Evolutionary conservation across 2,113 vertebrate genomes (phyloP).

Genomic region (Silurus meridionalis): DNA sequence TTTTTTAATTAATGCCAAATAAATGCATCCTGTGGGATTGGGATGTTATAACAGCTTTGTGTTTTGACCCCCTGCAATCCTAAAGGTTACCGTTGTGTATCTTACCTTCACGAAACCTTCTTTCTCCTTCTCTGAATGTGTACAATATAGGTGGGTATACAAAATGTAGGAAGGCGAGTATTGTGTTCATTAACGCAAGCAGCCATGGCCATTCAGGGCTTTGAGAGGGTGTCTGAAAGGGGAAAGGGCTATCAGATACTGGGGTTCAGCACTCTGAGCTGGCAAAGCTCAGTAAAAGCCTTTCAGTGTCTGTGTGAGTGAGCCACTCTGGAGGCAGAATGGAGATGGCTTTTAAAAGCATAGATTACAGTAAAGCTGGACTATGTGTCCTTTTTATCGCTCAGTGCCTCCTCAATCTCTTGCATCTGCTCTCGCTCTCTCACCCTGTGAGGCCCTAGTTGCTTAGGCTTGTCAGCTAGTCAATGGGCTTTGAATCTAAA

Average conservation of each 20-base stretch:
- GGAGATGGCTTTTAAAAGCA: constrained; percentile 66
- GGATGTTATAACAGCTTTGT: neutral
- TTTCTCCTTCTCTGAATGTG: constrained; percentile 33
- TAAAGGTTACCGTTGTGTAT: constrained; percentile 26
- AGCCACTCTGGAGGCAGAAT: constrained; percentile 57
- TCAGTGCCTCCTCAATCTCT: constrained; percentile 60
- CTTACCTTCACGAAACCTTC: constrained; percentile 43
- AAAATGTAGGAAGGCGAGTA: constrained; percentile 35
- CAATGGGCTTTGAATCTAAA: constrained; percentile 68
- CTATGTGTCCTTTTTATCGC: constrained; percentile 63
- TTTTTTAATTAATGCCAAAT: neutral
- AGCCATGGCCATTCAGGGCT: constrained; percentile 58
- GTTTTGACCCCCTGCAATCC: neutral
- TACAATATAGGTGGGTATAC: constrained; percentile 47
- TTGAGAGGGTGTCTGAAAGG: constrained; percentile 67
- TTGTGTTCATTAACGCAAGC: constrained; percentile 50
- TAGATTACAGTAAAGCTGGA: constrained; percentile 66
- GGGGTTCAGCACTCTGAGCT: constrained; percentile 59
- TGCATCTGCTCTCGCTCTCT: constrained; percentile 52
- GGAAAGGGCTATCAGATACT: constrained; percentile 76
- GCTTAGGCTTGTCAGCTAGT: constrained; percentile 63
- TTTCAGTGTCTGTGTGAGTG: constrained; percentile 55
- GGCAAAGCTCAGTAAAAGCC: constrained; percentile 64
- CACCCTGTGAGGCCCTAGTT: constrained; percentile 56
- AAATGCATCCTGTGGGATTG: neutral